phyloP scores from a whole-genome alignment of 2,797 vertebrate species.

The Vireo griseus region DNA sequence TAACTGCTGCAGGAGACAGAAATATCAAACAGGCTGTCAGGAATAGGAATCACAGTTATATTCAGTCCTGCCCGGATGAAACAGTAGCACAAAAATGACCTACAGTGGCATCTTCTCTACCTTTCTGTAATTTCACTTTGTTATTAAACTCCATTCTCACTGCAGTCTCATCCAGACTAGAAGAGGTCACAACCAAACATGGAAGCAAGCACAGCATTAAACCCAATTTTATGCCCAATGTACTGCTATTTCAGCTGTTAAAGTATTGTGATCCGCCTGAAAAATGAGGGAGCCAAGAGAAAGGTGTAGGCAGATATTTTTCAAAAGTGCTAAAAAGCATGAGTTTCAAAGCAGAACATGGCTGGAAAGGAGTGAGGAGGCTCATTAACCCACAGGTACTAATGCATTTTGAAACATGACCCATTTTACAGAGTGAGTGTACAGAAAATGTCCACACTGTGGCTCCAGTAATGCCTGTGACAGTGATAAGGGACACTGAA shows the following conservation, averaged over 20 bases:
- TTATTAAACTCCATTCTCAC: conserved; percentile 1
- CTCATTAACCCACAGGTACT: not conserved
- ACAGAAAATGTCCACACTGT: not conserved
- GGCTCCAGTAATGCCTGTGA: not conserved
- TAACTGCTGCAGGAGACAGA: conserved; percentile 9
- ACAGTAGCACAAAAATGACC: not conserved
- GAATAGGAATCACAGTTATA: not conserved
- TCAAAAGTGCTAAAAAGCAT: not conserved
- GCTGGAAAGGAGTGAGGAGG: not conserved
- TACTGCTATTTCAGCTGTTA: not conserved
- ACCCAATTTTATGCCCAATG: not conserved
- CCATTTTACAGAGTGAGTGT: not conserved
- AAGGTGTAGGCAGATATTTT: not conserved
- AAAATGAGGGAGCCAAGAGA: not conserved
- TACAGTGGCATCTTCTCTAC: not conserved
- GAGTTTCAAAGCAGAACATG: not conserved
- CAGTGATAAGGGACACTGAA: not conserved
- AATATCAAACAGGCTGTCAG: conserved; percentile 21
- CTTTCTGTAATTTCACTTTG: not conserved
- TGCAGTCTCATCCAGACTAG: not conserved
- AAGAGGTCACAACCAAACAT: not conserved
- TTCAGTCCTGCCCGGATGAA: not conserved
- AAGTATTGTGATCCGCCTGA: not conserved
- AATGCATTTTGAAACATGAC: not conserved
- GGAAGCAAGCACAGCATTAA: conserved; percentile 5